Evolutionary conservation across 2,113 vertebrate species (phyloP).

Genomic region (Pseudorectes ferrugineus): DNA sequence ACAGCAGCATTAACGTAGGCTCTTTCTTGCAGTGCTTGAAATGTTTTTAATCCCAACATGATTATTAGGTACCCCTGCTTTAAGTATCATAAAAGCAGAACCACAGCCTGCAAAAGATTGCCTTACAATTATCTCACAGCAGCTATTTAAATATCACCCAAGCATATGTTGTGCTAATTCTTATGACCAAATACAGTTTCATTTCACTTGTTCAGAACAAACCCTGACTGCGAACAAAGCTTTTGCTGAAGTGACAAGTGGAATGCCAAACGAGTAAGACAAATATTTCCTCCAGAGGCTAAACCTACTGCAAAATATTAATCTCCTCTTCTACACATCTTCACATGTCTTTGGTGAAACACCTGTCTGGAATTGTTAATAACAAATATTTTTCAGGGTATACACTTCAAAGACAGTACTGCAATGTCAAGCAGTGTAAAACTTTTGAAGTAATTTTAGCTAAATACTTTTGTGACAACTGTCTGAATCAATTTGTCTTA

Average conservation of each 20-base stretch:
- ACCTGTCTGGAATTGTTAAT: slow-evolving; percentile 80
- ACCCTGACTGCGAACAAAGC: slow-evolving; percentile 49
- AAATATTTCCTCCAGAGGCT: slow-evolving; percentile 76
- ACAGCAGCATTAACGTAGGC: rapidly evolving
- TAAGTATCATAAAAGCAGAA: neutral
- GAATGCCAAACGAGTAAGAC: slow-evolving; percentile 73
- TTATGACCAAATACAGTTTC: slow-evolving; percentile 53
- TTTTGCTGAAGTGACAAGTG: slow-evolving; percentile 71
- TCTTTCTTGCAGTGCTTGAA: neutral
- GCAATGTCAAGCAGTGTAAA: slow-evolving; percentile 72
- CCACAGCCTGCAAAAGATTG: neutral
- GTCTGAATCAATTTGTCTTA: slow-evolving; percentile 76
- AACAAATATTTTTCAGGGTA: slow-evolving; percentile 76
- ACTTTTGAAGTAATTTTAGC: slow-evolving; percentile 76
- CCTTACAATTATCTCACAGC: slow-evolving; percentile 49
- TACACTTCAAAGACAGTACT: slow-evolving; percentile 75
- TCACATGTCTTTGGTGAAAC: slow-evolving; percentile 75
- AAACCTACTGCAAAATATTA: slow-evolving; percentile 74
- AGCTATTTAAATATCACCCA: slow-evolving; percentile 53
- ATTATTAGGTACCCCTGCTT: neutral
- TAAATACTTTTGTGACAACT: slow-evolving; percentile 80
- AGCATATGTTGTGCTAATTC: slow-evolving; percentile 59
- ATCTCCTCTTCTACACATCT: slow-evolving; percentile 74
- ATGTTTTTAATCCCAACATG: neutral
- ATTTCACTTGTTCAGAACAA: slow-evolving; percentile 65